Percentiles rank a stretch among this genome's conserved stretches.
phyloP scores from a whole-genome alignment of 2,797 vertebrate genomes.

The Monodelphis domestica region DNA sequence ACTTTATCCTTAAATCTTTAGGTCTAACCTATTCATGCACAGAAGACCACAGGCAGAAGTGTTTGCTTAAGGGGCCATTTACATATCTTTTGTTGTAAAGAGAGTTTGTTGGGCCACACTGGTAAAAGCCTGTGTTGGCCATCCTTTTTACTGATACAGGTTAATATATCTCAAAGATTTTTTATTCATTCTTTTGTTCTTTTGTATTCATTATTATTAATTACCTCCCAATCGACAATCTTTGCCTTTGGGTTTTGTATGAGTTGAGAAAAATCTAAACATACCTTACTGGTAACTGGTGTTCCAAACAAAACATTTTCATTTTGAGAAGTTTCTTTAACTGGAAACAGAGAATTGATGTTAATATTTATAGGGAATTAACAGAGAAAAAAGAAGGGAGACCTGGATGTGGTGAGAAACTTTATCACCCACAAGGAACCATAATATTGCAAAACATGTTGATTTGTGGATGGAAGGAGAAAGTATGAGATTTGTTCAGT shows the following conservation, averaged over 20 bases:
- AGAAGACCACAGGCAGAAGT: no score
- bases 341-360: neutral
- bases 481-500: neutral
- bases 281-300: slow-evolving; percentile 60
- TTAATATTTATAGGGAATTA: neutral
- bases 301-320: slow-evolving; percentile 51
- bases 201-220: neutral
- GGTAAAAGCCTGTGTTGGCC: neutral
- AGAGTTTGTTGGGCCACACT: neutral
- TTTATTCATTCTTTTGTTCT: neutral
- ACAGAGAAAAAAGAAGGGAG: neutral
- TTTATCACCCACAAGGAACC: neutral
- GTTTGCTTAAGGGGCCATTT: neutral
- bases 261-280: slow-evolving; percentile 50
- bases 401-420: neutral
- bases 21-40: fast-evolving
- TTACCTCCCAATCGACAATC: neutral
- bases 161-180: slow-evolving; percentile 21
- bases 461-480: neutral
- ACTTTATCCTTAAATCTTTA: neutral
- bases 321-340: slow-evolving; percentile 57
- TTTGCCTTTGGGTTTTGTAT: slow-evolving; percentile 24
- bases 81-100: neutral
- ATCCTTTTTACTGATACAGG: slow-evolving; percentile 36
- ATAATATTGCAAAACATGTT: neutral